A percentile compares a stretch with the other conserved stretches of the same genome.
phyloP scores from a whole-genome alignment of 1,140 invertebrate species.

The Holcopasites calliopsidis region DNA sequence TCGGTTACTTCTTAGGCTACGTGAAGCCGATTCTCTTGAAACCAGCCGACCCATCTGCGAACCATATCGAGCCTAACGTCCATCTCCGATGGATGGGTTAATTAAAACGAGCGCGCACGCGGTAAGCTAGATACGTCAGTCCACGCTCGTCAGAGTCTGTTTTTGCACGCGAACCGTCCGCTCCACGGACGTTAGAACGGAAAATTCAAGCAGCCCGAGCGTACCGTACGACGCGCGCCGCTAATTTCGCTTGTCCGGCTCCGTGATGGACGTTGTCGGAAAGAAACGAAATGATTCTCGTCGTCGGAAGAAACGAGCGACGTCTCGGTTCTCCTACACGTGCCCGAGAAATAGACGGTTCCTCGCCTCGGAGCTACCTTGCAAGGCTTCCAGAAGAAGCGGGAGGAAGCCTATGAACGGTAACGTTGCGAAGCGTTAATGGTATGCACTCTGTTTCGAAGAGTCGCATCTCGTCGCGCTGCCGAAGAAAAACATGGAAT shows the following conservation, averaged over 20 bases:
- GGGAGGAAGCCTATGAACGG: background rate
- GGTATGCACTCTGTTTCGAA: background rate
- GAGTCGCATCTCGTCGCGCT: background rate
- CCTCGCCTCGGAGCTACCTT: background rate
- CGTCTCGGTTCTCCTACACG: background rate
- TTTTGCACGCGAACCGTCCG: slow-evolving; percentile 10
- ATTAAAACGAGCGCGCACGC: slow-evolving; percentile 46
- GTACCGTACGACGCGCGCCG: background rate
- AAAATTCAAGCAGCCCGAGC: background rate
- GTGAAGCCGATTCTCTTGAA: slow-evolving; percentile 40
- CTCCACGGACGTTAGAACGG: background rate
- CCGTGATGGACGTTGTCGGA: background rate
- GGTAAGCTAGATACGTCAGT: slow-evolving; percentile 18
- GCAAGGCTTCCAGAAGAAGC: slow-evolving; percentile 11
- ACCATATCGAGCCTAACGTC: slow-evolving; percentile 33
- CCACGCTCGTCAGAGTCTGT: background rate
- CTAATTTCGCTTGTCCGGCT: slow-evolving; percentile 11
- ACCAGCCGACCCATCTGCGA: slow-evolving; percentile 37
- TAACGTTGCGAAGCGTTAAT: background rate
- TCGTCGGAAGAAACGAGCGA: background rate
- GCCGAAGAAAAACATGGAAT: background rate
- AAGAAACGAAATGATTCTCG: slow-evolving; percentile 19
- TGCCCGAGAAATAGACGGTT: background rate
- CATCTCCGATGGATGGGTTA: slow-evolving; percentile 33
- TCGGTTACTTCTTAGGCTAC: slow-evolving; percentile 56